Conservation (phyloP, 2,888 invertebrate species). For the Phengaris arion region DNA sequence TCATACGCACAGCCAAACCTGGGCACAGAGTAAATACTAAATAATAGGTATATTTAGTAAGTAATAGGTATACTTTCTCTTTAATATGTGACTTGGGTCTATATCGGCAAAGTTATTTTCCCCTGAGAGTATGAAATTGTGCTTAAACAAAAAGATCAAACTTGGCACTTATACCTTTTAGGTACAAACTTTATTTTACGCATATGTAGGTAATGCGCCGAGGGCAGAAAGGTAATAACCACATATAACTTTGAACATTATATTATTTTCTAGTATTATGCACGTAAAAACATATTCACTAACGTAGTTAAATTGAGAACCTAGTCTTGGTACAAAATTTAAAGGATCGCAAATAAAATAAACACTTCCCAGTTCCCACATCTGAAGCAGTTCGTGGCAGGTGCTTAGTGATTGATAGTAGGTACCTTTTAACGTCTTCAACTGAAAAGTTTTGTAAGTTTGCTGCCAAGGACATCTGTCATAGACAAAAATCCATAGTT, state of each 20-base stretch:
- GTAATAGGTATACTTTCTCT: no score
- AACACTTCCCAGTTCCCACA: slow-evolving; percentile 5
- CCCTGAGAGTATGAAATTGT: background rate
- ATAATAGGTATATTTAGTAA: no score
- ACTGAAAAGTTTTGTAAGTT: slow-evolving; percentile 2
- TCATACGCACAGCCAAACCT: no score
- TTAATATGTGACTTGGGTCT: background rate
- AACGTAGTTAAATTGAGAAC: no score
- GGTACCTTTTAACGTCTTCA: background rate
- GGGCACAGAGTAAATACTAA: no score
- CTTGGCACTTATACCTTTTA: slow-evolving; percentile 15
- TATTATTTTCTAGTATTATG: background rate
- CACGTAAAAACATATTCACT: no score
- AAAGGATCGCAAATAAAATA: background rate
- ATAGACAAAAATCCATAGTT: background rate
- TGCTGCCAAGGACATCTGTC: background rate
- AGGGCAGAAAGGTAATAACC: background rate
- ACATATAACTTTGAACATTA: background rate
- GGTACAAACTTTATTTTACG: background rate
- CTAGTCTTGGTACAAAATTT: background rate
- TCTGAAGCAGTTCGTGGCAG: background rate
- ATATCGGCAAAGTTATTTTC: slow-evolving; percentile 8
- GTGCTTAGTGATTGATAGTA: background rate
- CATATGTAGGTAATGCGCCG: background rate
- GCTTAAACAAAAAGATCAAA: slow-evolving; percentile 5